Base-by-base conservation (phyloP, 2,888 invertebrate genomes). In the Periphyllus acericola region DNA sequence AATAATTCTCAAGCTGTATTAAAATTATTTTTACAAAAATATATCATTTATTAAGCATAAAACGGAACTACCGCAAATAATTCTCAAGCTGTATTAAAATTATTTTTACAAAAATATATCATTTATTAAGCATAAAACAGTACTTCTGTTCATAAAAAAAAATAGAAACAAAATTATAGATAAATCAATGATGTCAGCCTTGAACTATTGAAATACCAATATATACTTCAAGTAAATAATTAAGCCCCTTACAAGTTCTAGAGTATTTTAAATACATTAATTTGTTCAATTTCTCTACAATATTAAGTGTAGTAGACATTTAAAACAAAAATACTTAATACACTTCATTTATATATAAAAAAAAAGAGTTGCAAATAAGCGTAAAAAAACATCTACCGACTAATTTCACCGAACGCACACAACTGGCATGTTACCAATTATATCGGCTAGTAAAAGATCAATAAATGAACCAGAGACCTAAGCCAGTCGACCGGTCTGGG, bases 371-470 rank as follows among this genome's bases (percentile, higher is more conserved):
- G 1, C 29, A 71, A 32, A 71, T 71, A 32, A 32, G 17, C 32
- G 14, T 32, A 32, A 71, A 21, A 4, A 55, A 34, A 32, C 32
- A 32, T 21, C 21, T 32, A 2, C 25, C 34, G 72, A 83, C 60
- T 32, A 32, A 75, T 76, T 75, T 60, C 32, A 75, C 21, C 21
- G 32, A 75, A 76, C 75, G n/a, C 25, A 34, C 17, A 74, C 68
- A 29, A 76, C 78, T 86, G 85, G 71, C 85, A 71, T 32, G 60
- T 19, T 68, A 79, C 85, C 71, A 71, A 79, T 78, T 76, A 78
- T 85, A 85, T 79, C 55, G 78, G 52, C 79, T 71, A 55, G 71
- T 72, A 79, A 86, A 86, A 55, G 78, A 86, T 86, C 85, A 79
- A 86, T 86, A 86, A 86, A 79, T 46, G 34, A 83, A 83, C 83